These are phyloP conservation scores for Poeciliopsis gracilis DNA, from an alignment of 2,797 vertebrate genomes.

Conservation along the genomic window DNA sequence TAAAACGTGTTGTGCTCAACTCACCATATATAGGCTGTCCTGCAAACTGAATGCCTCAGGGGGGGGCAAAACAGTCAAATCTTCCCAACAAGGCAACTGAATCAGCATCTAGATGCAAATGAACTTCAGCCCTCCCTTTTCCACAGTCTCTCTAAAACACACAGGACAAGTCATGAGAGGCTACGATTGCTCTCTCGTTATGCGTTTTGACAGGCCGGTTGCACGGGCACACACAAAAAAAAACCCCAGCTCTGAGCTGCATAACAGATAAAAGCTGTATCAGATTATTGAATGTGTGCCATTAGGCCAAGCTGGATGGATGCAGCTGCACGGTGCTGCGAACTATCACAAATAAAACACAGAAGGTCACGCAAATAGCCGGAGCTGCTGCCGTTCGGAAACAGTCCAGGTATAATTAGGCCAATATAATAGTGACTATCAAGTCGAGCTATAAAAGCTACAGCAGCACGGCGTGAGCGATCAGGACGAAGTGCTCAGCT, in stretches of 20 bases:
- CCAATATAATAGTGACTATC: neutral
- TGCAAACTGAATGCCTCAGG: conserved; percentile 17
- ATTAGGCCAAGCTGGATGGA: conserved; percentile 52
- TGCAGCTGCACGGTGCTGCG: conserved; percentile 39
- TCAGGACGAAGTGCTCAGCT: conserved; percentile 29
- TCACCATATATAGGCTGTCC: conserved; percentile 33
- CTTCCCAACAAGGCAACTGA: conserved; percentile 52
- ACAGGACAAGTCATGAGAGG: neutral
- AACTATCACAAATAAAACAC: conserved; percentile 55
- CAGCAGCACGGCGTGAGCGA: conserved; percentile 19
- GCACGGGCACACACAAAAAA: conserved; percentile 12
- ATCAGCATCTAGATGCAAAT: conserved; percentile 62
- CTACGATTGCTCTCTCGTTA: neutral
- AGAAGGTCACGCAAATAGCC: conserved; percentile 67
- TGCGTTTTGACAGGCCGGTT: neutral
- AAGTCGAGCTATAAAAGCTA: neutral
- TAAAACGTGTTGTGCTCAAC: conserved; percentile 26
- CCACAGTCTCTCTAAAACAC: neutral
- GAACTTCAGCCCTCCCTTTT: conserved; percentile 28
- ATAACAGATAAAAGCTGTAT: conserved; percentile 33
- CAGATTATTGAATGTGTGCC: conserved; percentile 59
- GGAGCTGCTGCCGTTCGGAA: conserved; percentile 17
- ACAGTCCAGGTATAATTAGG: neutral
- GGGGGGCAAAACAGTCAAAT: conserved; percentile 54
- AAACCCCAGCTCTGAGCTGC: conserved; percentile 6